Percentiles rank a stretch among this genome's conserved stretches.
These are phyloP conservation scores for Morone chrysops DNA, from an alignment of 2,113 vertebrate genomes.

Conservation along the genomic window DNA sequence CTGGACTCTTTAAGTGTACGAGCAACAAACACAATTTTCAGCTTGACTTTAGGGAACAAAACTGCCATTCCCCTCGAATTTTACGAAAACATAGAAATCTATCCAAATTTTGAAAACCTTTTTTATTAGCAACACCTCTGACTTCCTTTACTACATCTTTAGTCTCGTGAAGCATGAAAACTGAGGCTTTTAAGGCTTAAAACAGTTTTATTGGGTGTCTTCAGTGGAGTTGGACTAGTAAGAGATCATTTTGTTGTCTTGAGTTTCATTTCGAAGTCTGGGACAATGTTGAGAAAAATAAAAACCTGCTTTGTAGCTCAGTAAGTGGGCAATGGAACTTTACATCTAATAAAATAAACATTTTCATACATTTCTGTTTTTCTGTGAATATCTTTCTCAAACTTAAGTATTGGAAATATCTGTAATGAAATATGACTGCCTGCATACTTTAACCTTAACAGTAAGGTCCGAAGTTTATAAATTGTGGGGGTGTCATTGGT, in stretches of 20 bases:
- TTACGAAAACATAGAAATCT: conserved; percentile 36
- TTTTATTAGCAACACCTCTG: conserved; percentile 44
- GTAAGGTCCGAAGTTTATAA: neutral
- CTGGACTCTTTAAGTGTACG: conserved; percentile 22
- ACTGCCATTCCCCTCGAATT: conserved; percentile 61
- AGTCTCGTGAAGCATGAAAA: conserved; percentile 34
- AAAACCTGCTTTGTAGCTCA: conserved; percentile 51
- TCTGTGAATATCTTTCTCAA: neutral
- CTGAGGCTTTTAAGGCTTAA: conserved; percentile 4
- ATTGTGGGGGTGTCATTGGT: too few relatives aligned
- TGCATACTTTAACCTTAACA: too few relatives aligned
- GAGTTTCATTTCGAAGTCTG: conserved; percentile 29
- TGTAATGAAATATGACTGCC: neutral
- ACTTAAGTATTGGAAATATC: neutral
- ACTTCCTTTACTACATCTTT: conserved; percentile 42
- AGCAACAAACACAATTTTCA: neutral
- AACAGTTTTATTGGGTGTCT: conserved; percentile 13
- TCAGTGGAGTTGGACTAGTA: conserved; percentile 22
- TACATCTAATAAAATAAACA: conserved; percentile 69
- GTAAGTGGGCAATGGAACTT: conserved; percentile 58
- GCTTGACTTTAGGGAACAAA: conserved; percentile 60
- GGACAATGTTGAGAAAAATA: conserved; percentile 17
- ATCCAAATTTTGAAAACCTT: conserved; percentile 29
- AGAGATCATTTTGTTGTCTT: conserved; percentile 20
- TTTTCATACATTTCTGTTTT: conserved; percentile 67